Evolutionary conservation across 53 echinoderm and acorn worm genomes (phyloP), one percentile per base, ranked within the genome.

Genomic region (Pentamera pediparva): DNA sequence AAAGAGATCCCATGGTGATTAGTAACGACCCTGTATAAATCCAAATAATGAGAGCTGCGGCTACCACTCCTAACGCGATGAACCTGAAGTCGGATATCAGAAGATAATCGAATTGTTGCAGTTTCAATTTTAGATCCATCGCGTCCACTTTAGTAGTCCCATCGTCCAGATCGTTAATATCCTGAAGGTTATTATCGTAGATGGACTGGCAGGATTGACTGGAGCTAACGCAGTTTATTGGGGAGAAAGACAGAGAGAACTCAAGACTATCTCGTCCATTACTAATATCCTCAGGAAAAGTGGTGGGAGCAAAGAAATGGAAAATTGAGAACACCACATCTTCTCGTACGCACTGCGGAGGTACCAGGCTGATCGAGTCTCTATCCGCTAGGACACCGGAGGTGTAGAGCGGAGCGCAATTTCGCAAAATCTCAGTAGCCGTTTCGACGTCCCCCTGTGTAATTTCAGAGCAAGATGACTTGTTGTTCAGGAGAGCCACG

Each of bases 11-110:
- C 3, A 80, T 24, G 17, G 85, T 85, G 18, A 92, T 70, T 9
- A 92, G 33, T 0, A 92, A 32, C 0, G 92, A 92, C 9, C 70
- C 60, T 9, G 78, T 85, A 47, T 92, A 92, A 0, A 83, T 18
- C 85, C 82, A 88, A 17, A 92, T 81, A n/a, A 92, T 61, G 4
- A 92, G 4, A 28, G 86, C n/a, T 2, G 84, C 81, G 11, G 59
- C 17, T 1, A 73, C 29, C 29, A 62, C 59, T 8, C 84, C 87
- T 15, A 81, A 72, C 4, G 39, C 84, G 12, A 84, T 40, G 19
- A 65, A 84, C 4, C 77, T 3, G 3, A 84, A 69, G 41, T 92
- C 92, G 3, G 69, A 59, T 31, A 81, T 26, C 0, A 88, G 27
- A 30, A 75, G 67, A 4, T 74, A 59, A 20, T 63, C 53, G 53